Evolutionary conservation across 1,140 invertebrate genomes (phyloP).

Genomic region (Zaprionus africanus): DNA sequence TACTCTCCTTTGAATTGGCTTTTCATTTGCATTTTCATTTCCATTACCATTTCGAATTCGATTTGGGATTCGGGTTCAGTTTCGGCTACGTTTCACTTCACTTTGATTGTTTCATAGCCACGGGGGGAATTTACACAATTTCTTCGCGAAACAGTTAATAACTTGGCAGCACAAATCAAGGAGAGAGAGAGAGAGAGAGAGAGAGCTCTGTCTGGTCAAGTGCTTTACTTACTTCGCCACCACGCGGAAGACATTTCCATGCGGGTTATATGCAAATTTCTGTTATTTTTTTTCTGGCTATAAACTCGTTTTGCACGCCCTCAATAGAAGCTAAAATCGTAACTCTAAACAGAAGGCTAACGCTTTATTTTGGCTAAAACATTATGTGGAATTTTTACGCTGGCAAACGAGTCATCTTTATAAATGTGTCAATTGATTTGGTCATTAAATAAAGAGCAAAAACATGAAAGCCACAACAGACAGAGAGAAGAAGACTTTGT

Average conservation of each 20-base stretch:
- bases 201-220: conserved; percentile 44
- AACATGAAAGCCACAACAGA: background rate
- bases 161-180: conserved; percentile 49
- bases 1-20: conserved; percentile 66
- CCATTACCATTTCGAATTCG: conserved; percentile 61
- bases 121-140: conserved; percentile 73
- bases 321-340: conserved; percentile 3
- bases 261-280: conserved; percentile 29
- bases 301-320: conserved; percentile 13
- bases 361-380: background rate
- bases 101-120: conserved; percentile 70
- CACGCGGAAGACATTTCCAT: conserved; percentile 38
- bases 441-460: background rate
- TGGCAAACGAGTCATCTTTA: background rate
- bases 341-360: background rate
- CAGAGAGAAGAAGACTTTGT: background rate
- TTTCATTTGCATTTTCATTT: conserved; percentile 61
- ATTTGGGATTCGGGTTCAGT: conserved; percentile 9
- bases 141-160: conserved; percentile 60
- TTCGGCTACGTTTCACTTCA: conserved; percentile 26
- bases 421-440: conserved; percentile 8
- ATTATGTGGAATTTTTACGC: background rate
- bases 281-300: background rate
- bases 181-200: background rate
- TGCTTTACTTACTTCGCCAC: conserved; percentile 38